A percentile compares a stretch with the other conserved stretches of the same genome.
Evolutionary conservation across 53 echinoderm and acorn worm genomes (phyloP).

Genomic region (Holothuria scabra): DNA sequence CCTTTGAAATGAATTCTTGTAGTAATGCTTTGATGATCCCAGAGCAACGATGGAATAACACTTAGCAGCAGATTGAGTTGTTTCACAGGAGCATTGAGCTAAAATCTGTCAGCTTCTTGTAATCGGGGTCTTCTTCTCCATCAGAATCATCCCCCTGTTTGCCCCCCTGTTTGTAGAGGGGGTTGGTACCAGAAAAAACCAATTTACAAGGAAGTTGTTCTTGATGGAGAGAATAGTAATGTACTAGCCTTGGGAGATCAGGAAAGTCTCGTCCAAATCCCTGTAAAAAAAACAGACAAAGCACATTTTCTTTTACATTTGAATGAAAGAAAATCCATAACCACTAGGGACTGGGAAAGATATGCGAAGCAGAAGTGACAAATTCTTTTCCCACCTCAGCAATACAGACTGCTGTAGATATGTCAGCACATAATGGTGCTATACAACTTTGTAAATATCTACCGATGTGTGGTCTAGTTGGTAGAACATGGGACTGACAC

Average conservation of each 20-base stretch:
- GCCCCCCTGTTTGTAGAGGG: conserved; percentile 74
- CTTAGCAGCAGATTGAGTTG: no score
- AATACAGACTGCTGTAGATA: no score
- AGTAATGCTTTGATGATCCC: no score
- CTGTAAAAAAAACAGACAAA: conserved; percentile 50
- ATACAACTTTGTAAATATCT: no score
- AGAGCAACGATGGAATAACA: no score
- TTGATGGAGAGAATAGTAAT: conserved; percentile 87
- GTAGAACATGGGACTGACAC: no score
- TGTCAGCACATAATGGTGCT: no score
- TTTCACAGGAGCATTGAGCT: conserved; percentile 62
- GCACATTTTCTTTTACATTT: background rate
- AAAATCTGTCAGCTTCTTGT: conserved; percentile 86
- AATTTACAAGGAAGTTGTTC: conserved; percentile 93
- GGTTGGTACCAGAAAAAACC: conserved; percentile 86
- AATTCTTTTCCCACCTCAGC: no score
- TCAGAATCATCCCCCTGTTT: conserved; percentile 66
- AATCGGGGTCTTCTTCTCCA: conserved; percentile 83
- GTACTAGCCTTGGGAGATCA: conserved; percentile 90
- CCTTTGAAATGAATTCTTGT: no score
- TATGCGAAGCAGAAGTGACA: background rate
- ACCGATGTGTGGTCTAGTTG: no score
- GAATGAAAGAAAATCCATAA: background rate
- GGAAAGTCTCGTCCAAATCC: conserved; percentile 97
- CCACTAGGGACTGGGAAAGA: background rate